Evolutionary conservation across 2,113 vertebrate genomes (phyloP).

Genomic region (Polypterus senegalus): DNA sequence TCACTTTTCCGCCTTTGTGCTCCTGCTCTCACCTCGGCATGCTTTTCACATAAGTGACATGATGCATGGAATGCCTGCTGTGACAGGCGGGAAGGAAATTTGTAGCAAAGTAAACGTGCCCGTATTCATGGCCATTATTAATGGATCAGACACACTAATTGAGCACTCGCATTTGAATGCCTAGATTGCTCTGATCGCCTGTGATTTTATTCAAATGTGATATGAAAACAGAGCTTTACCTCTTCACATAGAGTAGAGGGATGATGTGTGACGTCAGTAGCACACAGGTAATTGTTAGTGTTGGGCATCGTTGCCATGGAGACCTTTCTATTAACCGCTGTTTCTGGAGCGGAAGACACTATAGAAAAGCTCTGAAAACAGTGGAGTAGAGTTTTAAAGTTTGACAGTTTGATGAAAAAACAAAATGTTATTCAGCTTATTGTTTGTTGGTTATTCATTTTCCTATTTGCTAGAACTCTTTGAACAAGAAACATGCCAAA

Average conservation of each 20-base stretch:
- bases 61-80: no score
- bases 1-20: no score
- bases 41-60: no score
- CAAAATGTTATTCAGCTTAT: slow-evolving; percentile 18
- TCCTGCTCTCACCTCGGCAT: no score
- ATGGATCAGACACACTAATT: no score
- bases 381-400: not conserved
- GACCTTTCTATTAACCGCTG: slow-evolving; percentile 29
- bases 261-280: slow-evolving; percentile 38
- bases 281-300: slow-evolving; percentile 19
- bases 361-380: slow-evolving; percentile 8
- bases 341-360: slow-evolving; percentile 33
- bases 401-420: slow-evolving; percentile 7
- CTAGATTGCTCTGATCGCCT: not conserved
- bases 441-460: not conserved
- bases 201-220: not conserved
- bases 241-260: slow-evolving; percentile 28
- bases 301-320: slow-evolving; percentile 44
- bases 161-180: not conserved
- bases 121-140: no score
- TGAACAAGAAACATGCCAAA: no score
- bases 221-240: not conserved
- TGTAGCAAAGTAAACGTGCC: no score
- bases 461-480: no score
- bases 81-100: no score